Base-by-base conservation (phyloP, 1,140 invertebrate species). In the Metaphire vulgaris region DNA sequence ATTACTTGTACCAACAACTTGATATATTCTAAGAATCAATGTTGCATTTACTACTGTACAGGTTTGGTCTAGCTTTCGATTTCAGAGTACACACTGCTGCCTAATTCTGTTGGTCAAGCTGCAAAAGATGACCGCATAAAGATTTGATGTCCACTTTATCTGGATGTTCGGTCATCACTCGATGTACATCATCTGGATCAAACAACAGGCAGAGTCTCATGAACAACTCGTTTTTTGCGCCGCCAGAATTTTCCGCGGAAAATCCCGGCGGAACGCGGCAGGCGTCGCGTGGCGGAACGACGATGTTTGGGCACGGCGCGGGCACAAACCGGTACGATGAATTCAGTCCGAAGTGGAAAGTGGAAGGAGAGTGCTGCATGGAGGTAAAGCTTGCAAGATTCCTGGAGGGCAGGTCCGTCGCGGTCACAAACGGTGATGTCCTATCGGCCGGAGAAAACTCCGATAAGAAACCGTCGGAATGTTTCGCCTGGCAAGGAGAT, bases 41-140 rank as follows among this genome's bases (percentile, higher is more conserved):
- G n/a, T n/a, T n/a, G n/a, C n/a, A n/a, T n/a, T n/a, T n/a, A n/a
- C n/a, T n/a, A n/a, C n/a, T n/a, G n/a, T n/a, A n/a, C n/a, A n/a
- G n/a, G n/a, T n/a, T n/a, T n/a, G n/a, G n/a, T n/a, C n/a, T n/a
- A n/a, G n/a, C n/a, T n/a, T n/a, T n/a, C n/a, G n/a, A n/a, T n/a
- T n/a, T n/a, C n/a, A n/a, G n/a, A n/a, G n/a, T n/a, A n/a, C n/a
- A n/a, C n/a, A n/a, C 16, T 92, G 92, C 85, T 95, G 95, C 79
- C 94, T 92, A 0, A 93, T 93, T 75, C 90, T 56, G 41, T 21
- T 56, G 41, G 21, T 56, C 41, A 6, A 56, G 21, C 21, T 56
- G 41, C 41, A 56, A 56, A 6, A 56, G 41, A 56, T 56, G 41
- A 21, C 41, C 41, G 41, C 41, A 56, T 56, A 56, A 56, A 21